Evolutionary conservation across 2,888 invertebrate species (phyloP).

Genomic region (Cremastobaeus sp.): DNA sequence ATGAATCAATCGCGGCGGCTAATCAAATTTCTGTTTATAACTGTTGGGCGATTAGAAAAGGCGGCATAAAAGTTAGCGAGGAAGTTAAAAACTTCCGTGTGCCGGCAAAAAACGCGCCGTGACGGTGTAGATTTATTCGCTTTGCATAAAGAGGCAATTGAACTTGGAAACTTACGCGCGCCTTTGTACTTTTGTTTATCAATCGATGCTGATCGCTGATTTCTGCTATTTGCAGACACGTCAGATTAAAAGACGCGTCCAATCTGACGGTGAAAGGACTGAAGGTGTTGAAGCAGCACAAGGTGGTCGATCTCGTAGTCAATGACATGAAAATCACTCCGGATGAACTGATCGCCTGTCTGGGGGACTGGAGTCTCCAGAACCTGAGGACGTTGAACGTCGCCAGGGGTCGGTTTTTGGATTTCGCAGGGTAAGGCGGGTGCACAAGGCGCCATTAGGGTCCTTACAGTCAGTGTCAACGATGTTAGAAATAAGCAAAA

Average conservation of each 20-base stretch:
- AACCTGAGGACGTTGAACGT: slow-evolving; percentile 83
- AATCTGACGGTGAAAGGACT: slow-evolving; percentile 81
- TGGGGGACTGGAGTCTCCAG: slow-evolving; percentile 83
- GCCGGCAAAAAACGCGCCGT: background rate
- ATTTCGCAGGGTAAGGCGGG: slow-evolving; percentile 80
- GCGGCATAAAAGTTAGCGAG: slow-evolving; percentile 1
- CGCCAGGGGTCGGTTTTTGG: slow-evolving; percentile 82
- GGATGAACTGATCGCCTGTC: slow-evolving; percentile 82
- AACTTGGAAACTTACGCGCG: slow-evolving; percentile 6
- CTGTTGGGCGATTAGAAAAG: background rate
- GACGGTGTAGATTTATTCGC: background rate
- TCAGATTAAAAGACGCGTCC: slow-evolving; percentile 81
- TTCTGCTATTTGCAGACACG: slow-evolving; percentile 76
- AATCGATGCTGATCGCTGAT: background rate
- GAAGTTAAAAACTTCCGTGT: slow-evolving; percentile 11
- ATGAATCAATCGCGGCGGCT: slow-evolving; percentile 1
- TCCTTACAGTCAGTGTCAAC: too few relatives aligned
- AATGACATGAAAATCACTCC: slow-evolving; percentile 81
- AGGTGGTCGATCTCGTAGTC: slow-evolving; percentile 82
- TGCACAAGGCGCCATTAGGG: too few relatives aligned
- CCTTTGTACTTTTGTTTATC: background rate
- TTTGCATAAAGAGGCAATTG: slow-evolving; percentile 1
- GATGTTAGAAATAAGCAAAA: too few relatives aligned
- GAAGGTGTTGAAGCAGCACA: slow-evolving; percentile 82
- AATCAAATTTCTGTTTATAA: slow-evolving; percentile 16